Evolutionary conservation across 2,797 vertebrate species (phyloP), one percentile per base, ranked within the genome.

Genomic region (Lutjanus campechanus): DNA sequence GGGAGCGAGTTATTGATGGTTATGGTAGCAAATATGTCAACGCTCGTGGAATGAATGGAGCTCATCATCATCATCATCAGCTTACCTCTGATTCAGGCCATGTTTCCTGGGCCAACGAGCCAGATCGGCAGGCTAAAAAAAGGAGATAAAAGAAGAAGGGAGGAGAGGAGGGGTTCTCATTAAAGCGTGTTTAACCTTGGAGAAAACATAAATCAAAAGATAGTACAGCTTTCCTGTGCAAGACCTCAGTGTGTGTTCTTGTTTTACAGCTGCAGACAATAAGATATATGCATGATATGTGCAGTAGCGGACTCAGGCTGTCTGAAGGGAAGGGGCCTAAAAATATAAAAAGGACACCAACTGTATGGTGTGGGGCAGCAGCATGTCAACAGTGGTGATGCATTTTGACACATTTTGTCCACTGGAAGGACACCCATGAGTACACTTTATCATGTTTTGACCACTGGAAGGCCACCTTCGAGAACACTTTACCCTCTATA

Each of bases 11-110:
- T 87, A 88, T 82, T 40, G 73, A 80, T 58, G 73, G 56, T 40
- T 51, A 77, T 54, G 60, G 73, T 55, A 77, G 69, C 81, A 82
- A 88, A 90, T 86, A 81, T 84, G 84, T 85, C 85, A 83, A 43
- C 79, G 19, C 77, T 51, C 7, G 4, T 11, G 47, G 69, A 75
- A 83, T 78, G 78, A 84, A 86, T 46, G 36, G 56, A 70, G 64
- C 74, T 82, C 86, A 87, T 86, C 77, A 77, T 67, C 66, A 77
- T 67, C 66, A 81, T 86, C 71, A 81, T 86, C 71, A 70, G n/a
- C 67, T 55, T 47, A 43, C 25, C 22, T 56, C 20, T 40, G 68
- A 79, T 75, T 72, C 49, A 17, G 74, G 66, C 65, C 72, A 44
- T 11, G 63, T 59, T 82, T 84, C 54, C 65, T 51, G 65, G 22